Base-by-base conservation (phyloP, 2,888 invertebrate genomes). In the Leptinotarsa peninsularis region DNA sequence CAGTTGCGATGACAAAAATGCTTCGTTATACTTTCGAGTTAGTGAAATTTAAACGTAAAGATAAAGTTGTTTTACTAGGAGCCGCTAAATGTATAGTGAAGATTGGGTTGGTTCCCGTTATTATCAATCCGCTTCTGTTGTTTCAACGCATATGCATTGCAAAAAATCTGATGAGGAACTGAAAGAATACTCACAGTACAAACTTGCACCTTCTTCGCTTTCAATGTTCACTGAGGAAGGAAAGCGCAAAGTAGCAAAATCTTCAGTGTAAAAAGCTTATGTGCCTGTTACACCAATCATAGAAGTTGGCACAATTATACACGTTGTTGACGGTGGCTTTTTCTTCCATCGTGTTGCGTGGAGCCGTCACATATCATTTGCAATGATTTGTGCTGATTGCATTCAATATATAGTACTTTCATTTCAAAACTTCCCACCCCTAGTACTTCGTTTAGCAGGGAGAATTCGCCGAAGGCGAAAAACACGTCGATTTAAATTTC, bases 241-340 rank as follows among this genome's bases (percentile, higher is more conserved):
- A 27, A 78, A 76, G 73, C 60, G 78, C 10, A 78, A 76, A 66
- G 68, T 69, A 18, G 52, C 21, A 50, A 77, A 77, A 54, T 75
- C 75, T 15, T 43, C 75, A 43, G 21, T 77, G 52, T 66, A 74
- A 27, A 60, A 72, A 33, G 23, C 17, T 15, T 50, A 50, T 50
- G 4, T 50, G 50, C 13, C 50, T 17, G 50, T 50, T 15, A 50
- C 50, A 50, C 2, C 15, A 50, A 17, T 50, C 50, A 50, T 50
- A 15, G 4, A 50, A 14, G 50, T 50, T 50, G 50, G 17, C 50
- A 10, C 15, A 17, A 50, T 13, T 17, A 15, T 50, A 17, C 50
- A 50, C 17, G 13, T 50, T 50, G 50, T 50, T 50, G 50, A 50
- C 50, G 50, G 50, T 50, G 50, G 1, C 15, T 50, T 50, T 17